Evolutionary conservation across 2,888 invertebrate genomes (phyloP), one percentile per base, ranked within the genome.

Genomic region (Ptychoptera contaminata): DNA sequence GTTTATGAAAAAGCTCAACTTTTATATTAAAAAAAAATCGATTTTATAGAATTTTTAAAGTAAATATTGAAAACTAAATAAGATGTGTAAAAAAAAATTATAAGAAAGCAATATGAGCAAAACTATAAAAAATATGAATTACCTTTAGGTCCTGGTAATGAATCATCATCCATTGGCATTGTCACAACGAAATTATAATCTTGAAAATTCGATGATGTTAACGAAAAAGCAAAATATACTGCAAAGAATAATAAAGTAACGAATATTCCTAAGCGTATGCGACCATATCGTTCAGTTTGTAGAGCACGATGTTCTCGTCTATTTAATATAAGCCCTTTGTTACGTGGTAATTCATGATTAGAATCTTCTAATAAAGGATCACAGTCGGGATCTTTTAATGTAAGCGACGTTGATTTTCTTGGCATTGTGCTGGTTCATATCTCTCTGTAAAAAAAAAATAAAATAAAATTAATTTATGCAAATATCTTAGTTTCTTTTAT

Each of bases 391-490:
- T 32, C n/a, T 4, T 32, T 32, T 32, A n/a, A 11, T 32, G 32
- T 32, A 7, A 11, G 32, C 8, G 11, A 7, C 32, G n/a, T 32
- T 30, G n/a, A 30, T 14, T 14, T 8, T 9, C 10, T 16, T 9
- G 15, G 29, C 31, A 34, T 16, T 35, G 16, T 16, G 12, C 50
- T n/a, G 61, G 60, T 38, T 71, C 68, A 48, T 75, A 74, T 60
- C 76, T 76, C 61, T 65, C 76, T 76, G 67, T 35, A 65, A 61
- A 52, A 51, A 51, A 56, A 48, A 29, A 29, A 14, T 37, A 39
- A 34, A 34, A 16, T 14, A 45, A 16, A 7, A 2, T 16, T 29
- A 32, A n/a, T 11, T 9, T 32, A 11, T 32, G 8, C 4, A 7
- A 32, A 23, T 23, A 23, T 23, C 23, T 7, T 7, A 5, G 23